Conservation (phyloP, 1,140 invertebrate species). For the Drosophila murphyi region DNA sequence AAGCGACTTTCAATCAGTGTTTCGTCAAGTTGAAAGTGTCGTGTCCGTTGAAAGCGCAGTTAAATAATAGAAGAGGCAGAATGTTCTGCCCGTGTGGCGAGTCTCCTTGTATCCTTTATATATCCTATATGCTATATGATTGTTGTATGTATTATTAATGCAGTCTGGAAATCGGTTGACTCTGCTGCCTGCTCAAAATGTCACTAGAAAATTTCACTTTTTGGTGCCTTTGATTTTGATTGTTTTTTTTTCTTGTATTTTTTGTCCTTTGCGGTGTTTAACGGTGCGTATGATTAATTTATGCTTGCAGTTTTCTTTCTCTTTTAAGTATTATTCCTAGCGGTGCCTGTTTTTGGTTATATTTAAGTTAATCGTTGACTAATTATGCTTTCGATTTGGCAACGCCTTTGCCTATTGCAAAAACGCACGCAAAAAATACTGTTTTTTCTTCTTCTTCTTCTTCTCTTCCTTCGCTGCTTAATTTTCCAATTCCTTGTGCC, state of each 20-base stretch:
- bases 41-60: conserved; percentile 74
- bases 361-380: conserved; percentile 3
- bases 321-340: conserved; percentile 7
- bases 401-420: conserved; percentile 59
- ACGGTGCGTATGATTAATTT: conserved; percentile 68
- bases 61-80: conserved; percentile 77
- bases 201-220: conserved; percentile 45
- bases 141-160: conserved; percentile 75
- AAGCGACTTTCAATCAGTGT: conserved; percentile 72
- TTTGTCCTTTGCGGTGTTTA: conserved; percentile 45
- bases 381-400: conserved; percentile 52
- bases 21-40: conserved; percentile 70
- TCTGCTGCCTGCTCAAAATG: conserved; percentile 33
- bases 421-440: conserved; percentile 37
- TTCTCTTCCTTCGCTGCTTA: conserved; percentile 4
- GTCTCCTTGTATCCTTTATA: conserved; percentile 53
- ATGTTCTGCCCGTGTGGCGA: conserved; percentile 28
- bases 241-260: conserved; percentile 23
- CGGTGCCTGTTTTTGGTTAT: conserved; percentile 14
- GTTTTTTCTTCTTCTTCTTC: conserved; percentile 15
- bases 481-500: conserved; percentile 41
- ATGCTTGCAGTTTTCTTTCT: conserved; percentile 23
- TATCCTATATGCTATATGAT: conserved; percentile 68
- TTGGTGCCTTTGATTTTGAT: conserved; percentile 43
- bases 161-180: conserved; percentile 47